Base-by-base conservation (phyloP, 2,888 invertebrate species). In the Eurytoma adleriae region DNA sequence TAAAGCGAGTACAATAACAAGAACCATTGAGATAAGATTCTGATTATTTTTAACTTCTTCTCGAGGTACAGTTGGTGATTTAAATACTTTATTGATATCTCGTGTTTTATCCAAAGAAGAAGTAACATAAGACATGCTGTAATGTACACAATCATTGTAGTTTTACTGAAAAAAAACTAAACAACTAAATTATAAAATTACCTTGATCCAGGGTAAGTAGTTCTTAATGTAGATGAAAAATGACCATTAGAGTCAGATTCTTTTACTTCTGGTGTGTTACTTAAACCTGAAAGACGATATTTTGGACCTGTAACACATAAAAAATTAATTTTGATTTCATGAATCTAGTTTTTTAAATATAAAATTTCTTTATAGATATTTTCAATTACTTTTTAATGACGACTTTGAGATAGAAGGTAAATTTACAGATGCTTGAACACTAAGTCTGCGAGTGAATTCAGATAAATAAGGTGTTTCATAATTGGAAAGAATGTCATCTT, bases 381-480 rank as follows among this genome's bases (percentile, higher is more conserved):
- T 62, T 24, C n/a, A 18, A 85, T 85, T 85, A 90, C 90, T 87
- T 82, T 88, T 89, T 62, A 86, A 77, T 67, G 79, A 84, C 0
- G 86, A 72, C 75, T 87, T 86, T 10, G 89, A 83, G 2, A 85
- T 54, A 18, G 88, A 83, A 3, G 88, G 84, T 40, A 84, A 68
- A 82, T 87, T 86, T n/a, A 85, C 77, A 20, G 84, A 84, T 10
- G 90, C 83, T 74, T 86, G 86, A 54, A 77, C 84, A 83, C 90
- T 90, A 7, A 95, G 88, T 80, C 94, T 92, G 79, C 93, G 92
- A 0, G 95, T 95, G 85, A 95, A 95, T 86, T 94, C 95, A 86
- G 94, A 95, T 86, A 95, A 91, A 89, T 94, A 95, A 73, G 95
- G 95, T 84, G 94, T 94, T 87, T 95, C 94, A 81, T 92, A 92